Base-by-base conservation (phyloP, 2,888 invertebrate species). In the Archaeoteleia sp. region DNA sequence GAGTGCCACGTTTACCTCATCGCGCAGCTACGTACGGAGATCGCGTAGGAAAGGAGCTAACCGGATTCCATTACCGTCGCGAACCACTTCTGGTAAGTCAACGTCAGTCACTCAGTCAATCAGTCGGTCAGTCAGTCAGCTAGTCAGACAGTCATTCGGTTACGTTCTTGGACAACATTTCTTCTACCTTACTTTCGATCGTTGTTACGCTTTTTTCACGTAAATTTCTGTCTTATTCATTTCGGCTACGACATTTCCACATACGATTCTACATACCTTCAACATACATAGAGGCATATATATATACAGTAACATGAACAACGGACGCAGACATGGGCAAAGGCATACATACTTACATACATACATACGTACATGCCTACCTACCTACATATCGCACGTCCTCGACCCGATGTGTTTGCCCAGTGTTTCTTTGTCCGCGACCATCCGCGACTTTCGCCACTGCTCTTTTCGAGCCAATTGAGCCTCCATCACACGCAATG, bases 1-100 rank as follows among this genome's bases (percentile, higher is more conserved):
- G 90, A 95, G 95, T 91, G 95, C 95, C 89, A 95, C 95, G 87
- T 95, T 95, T 88, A 94, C 94, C 86, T 94, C 95, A 88, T 93
- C 94, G 87, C 92, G 95, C 90, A 93, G 94, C 88, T 95, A 94
- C 89, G 93, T 94, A 85, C 91, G 95, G 87, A 92, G 95, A 88
- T 95, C 95, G 87, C 91, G 95, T 86, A 92, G 95, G 89, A 95
- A 95, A 92, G 94, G 93, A 86, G 93, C 92, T 82, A 94, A 94
- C 88, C 91, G 95, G 86, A 93, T 92, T 86, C 92, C 93, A 80
- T 88, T 92, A 86, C 92, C 92, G 84, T 92, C 92, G 82, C 90
- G 92, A 87, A 92, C 92, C 85, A 92, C 91, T 88, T 91, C 92
- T 87, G 92, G 92, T 92, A 89, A 91, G 91, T 58, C 62, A 51